Base-by-base conservation (phyloP, 2,113 vertebrate genomes). In the Bolborhynchus lineola region DNA sequence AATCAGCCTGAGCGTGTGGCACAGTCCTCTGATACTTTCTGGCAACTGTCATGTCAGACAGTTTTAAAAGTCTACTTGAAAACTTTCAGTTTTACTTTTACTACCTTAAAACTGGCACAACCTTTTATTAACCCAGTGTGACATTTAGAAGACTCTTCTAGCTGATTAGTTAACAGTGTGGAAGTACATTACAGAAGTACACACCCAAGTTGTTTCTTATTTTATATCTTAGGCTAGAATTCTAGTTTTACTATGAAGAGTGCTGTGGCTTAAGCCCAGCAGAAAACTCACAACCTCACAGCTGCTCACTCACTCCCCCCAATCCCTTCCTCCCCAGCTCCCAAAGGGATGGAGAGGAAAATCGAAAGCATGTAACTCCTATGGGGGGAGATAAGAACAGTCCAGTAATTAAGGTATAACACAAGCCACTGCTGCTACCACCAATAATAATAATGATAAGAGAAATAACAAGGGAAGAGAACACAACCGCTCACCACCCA, bases 81-180 rank as follows among this genome's bases (percentile, higher is more conserved):
- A 72, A 8, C 57, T 88, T 77, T 85, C 65, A 69, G 44, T 62
- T 67, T 18, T 69, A 76, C 26, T 92, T 91, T 71, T 79, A 71
- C 59, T 72, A 63, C 41, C 41, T 65, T 65, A 72, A 85, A 94
- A 59, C 71, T 88, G 90, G 79, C 85, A 72, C 11, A 2, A 72
- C 21, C 41, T 93, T 93, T 95, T 88, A 95, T 90, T 93, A 92
- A 82, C 59, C 68, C 57, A 11, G 39, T 86, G 91, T 62, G 76
- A 80, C 47, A 33, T 90, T 91, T 94, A 92, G 52, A 92, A 86
- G 71, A 39, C 24, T 55, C 7, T 55, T 86, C 67, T 62, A 82
- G 24, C 49, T 89, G 68, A 74, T 77, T 41, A 82, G 63, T 82
- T 82, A 57, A 69, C 63, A 65, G 49, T 13, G 21, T 16, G 15